Evolutionary conservation across 2,797 vertebrate genomes (phyloP).

Genomic region (Knipowitschia caucasica): DNA sequence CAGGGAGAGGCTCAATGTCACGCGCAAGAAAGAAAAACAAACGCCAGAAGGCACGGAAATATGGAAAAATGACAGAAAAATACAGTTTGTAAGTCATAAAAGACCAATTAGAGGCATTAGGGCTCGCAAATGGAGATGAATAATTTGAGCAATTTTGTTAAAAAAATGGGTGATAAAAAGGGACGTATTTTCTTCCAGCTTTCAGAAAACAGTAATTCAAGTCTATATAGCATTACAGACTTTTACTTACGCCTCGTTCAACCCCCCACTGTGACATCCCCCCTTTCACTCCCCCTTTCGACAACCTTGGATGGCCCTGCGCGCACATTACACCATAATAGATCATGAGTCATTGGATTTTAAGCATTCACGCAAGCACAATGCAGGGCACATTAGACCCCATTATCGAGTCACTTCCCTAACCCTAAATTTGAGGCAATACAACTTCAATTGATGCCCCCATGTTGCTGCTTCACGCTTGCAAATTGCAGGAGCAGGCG

Average conservation of each 20-base stretch:
- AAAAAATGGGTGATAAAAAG: slow-evolving; percentile 56
- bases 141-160: slow-evolving; percentile 66
- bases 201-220: slow-evolving; percentile 65
- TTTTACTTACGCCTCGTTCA: slow-evolving; percentile 62
- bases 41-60: slow-evolving; percentile 52
- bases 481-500: background rate
- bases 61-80: slow-evolving; percentile 37
- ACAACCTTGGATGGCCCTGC: slow-evolving; percentile 60
- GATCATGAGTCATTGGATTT: slow-evolving; percentile 70
- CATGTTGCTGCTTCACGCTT: slow-evolving; percentile 7
- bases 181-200: slow-evolving; percentile 49
- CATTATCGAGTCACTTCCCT: slow-evolving; percentile 60
- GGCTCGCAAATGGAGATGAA: slow-evolving; percentile 61
- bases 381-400: slow-evolving; percentile 64
- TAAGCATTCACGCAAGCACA: slow-evolving; percentile 60
- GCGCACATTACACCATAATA: slow-evolving; percentile 64
- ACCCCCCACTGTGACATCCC: slow-evolving; percentile 39
- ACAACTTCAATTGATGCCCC: slow-evolving; percentile 46
- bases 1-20: slow-evolving; percentile 80
- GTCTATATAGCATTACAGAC: slow-evolving; percentile 49
- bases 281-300: slow-evolving; percentile 41
- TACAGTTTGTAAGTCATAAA: slow-evolving; percentile 71
- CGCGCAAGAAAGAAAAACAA: slow-evolving; percentile 72
- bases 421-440: slow-evolving; percentile 42
- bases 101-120: slow-evolving; percentile 71